A percentile compares a stretch with the other conserved stretches of the same genome.
phyloP scores from a whole-genome alignment of 1,140 invertebrate genomes.

The Polypedilum pembai region DNA sequence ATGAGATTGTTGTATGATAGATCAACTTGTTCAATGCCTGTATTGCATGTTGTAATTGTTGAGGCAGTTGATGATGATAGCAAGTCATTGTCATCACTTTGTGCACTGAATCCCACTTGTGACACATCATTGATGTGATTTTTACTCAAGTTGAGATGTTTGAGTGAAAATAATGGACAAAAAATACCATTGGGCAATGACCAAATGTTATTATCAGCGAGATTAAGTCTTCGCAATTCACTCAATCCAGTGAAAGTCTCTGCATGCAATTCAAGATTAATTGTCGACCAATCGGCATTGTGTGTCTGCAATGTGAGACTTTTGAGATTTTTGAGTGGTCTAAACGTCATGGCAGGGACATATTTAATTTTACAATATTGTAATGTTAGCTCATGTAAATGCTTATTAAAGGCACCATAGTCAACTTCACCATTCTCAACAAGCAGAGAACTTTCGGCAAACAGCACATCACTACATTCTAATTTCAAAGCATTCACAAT shows the following conservation, averaged over 20 bases:
- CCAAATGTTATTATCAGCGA: slow-evolving; percentile 75
- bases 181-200: slow-evolving; percentile 63
- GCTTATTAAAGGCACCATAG: slow-evolving; percentile 48
- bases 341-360: slow-evolving; percentile 60
- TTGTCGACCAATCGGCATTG: slow-evolving; percentile 73
- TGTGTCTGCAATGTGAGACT: slow-evolving; percentile 62
- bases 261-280: slow-evolving; percentile 64
- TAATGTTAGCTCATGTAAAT: slow-evolving; percentile 57
- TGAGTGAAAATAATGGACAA: slow-evolving; percentile 62
- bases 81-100: slow-evolving; percentile 33
- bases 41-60: slow-evolving; percentile 49
- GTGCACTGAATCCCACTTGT: slow-evolving; percentile 62
- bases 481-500: slow-evolving; percentile 59
- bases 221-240: slow-evolving; percentile 60
- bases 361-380: slow-evolving; percentile 72
- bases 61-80: slow-evolving; percentile 34
- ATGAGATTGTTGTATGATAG: too few species aligned
- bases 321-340: slow-evolving; percentile 57
- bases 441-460: slow-evolving; percentile 67
- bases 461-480: slow-evolving; percentile 70
- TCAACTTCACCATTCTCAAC: slow-evolving; percentile 47
- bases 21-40: too few species aligned
- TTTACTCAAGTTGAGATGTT: slow-evolving; percentile 62
- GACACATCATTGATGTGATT: slow-evolving; percentile 71
- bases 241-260: slow-evolving; percentile 61